These are phyloP conservation scores for Urocitellus parryii DNA, from an alignment of 2,113 vertebrate species.

Conservation along the genomic window DNA sequence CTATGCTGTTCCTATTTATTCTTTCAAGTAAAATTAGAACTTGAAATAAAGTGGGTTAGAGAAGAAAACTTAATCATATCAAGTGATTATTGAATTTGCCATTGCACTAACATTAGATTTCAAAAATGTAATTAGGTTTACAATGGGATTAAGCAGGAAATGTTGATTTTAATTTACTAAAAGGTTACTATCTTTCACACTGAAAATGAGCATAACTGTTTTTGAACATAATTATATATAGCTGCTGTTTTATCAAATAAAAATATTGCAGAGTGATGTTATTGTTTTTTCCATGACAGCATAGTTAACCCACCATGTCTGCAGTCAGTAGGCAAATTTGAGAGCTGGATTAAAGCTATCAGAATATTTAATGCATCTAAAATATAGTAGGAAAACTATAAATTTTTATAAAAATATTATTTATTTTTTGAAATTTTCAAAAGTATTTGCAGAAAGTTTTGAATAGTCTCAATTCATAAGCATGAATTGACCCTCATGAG, in stretches of 20 bases:
- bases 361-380: not conserved
- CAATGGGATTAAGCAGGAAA: slow-evolving; percentile 69
- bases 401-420: not conserved
- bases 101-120: slow-evolving; percentile 70
- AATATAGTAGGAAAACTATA: not conserved
- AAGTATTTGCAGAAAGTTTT: not conserved
- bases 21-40: slow-evolving; percentile 63
- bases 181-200: slow-evolving; percentile 65
- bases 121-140: slow-evolving; percentile 75
- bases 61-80: slow-evolving; percentile 64
- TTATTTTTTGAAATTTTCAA: not conserved
- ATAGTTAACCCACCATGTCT: not conserved
- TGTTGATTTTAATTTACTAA: slow-evolving; percentile 66
- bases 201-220: slow-evolving; percentile 38
- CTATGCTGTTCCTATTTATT: not conserved
- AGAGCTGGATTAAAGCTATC: not conserved
- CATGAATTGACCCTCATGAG: not conserved
- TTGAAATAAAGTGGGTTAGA: slow-evolving; percentile 52
- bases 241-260: not conserved
- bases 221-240: not conserved
- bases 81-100: slow-evolving; percentile 70
- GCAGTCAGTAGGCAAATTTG: not conserved
- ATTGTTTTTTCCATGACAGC: not conserved
- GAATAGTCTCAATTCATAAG: not conserved
- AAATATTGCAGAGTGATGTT: not conserved